phyloP scores from a whole-genome alignment of 2,113 vertebrate genomes.

The Xenopus laevis region DNA sequence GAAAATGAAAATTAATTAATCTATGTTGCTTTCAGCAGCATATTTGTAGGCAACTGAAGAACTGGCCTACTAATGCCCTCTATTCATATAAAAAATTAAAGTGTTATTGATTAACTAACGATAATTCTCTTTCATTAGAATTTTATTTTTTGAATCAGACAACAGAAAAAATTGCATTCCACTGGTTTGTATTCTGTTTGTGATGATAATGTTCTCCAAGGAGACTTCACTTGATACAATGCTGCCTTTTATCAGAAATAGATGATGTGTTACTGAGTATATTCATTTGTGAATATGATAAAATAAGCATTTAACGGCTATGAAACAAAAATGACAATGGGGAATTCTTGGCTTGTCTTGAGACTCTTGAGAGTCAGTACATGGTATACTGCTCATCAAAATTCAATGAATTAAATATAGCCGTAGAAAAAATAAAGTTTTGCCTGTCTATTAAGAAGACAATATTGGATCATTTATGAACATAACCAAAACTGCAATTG shows the following conservation, averaged over 20 bases:
- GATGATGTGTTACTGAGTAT: no score
- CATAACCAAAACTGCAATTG: no score
- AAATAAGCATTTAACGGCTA: no score
- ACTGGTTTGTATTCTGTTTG: background rate
- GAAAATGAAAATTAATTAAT: slow-evolving; percentile 17
- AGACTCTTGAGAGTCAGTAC: no score
- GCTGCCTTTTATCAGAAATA: background rate
- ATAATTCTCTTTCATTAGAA: slow-evolving; percentile 33
- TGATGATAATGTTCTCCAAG: slow-evolving; percentile 12
- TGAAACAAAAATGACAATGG: no score
- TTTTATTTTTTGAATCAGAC: slow-evolving; percentile 25
- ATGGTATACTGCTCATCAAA: no score
- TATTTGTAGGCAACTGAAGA: slow-evolving; percentile 14
- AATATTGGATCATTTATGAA: no score
- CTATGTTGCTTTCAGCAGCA: slow-evolving; percentile 4
- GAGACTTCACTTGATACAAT: background rate
- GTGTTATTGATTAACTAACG: slow-evolving; percentile 38
- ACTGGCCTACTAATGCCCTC: slow-evolving; percentile 36
- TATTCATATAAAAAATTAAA: slow-evolving; percentile 21
- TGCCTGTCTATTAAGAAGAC: no score
- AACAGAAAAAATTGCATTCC: background rate
- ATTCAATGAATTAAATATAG: no score
- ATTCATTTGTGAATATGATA: no score
- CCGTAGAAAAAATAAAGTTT: no score
- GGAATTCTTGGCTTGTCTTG: no score